Conservation (phyloP, 1,140 invertebrate species). For the Caenorhabditis brenneri region DNA sequence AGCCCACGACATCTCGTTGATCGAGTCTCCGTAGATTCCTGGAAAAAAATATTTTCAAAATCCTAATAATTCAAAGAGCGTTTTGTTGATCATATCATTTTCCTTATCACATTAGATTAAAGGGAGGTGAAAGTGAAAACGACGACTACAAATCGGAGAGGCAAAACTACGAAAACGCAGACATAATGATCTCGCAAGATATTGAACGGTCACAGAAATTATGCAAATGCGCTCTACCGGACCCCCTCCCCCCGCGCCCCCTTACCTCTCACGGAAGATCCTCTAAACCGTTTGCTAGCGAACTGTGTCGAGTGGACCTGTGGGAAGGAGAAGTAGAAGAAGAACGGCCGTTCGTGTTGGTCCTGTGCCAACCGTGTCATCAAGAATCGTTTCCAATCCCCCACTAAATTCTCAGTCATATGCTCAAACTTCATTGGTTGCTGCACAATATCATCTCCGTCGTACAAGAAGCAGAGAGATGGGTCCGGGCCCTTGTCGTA, state of each 20-base stretch:
- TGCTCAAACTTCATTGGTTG: conserved; percentile 69
- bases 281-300: conserved; percentile 62
- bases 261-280: conserved; percentile 61
- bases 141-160: too few relatives aligned
- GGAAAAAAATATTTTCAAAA: background rate
- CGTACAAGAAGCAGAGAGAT: conserved; percentile 67
- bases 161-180: too few relatives aligned
- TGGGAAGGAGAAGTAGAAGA: conserved; percentile 71
- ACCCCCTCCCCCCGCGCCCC: background rate
- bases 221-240: too few relatives aligned
- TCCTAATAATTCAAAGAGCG: too few relatives aligned
- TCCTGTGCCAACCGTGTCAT: conserved; percentile 53
- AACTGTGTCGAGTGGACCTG: conserved; percentile 70
- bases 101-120: too few relatives aligned
- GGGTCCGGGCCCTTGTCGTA: conserved; percentile 52
- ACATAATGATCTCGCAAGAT: too few relatives aligned
- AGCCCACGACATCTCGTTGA: conserved; percentile 71
- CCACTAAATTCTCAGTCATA: conserved; percentile 65
- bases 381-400: conserved; percentile 70
- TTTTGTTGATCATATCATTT: too few relatives aligned
- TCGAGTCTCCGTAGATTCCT: conserved; percentile 64
- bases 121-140: too few relatives aligned
- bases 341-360: conserved; percentile 63
- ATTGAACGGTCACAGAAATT: too few relatives aligned
- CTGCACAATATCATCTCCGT: conserved; percentile 69